A percentile compares a stretch with the other conserved stretches of the same genome.
These are phyloP conservation scores for Phrynocephalus versicolor DNA, from an alignment of 2,113 vertebrate species.

Conservation along the genomic window DNA sequence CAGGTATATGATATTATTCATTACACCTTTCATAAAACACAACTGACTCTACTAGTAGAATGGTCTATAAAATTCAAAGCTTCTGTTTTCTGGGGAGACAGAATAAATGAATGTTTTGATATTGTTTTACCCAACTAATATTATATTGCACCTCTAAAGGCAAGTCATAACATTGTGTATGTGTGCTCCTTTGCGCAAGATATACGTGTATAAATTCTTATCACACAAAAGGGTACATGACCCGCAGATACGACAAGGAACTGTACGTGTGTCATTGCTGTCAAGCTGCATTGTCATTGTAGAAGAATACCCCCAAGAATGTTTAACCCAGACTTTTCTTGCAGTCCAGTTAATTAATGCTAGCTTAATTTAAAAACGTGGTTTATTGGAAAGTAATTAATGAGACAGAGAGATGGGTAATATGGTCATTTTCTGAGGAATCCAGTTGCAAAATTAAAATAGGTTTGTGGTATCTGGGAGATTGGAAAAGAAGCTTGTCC, in stretches of 20 bases:
- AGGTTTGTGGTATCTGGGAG: background rate
- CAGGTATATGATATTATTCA: background rate
- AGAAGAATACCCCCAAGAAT: background rate
- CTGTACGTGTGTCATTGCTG: background rate
- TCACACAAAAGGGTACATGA: background rate
- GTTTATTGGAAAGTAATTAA: background rate
- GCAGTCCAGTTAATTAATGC: background rate
- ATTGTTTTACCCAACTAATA: background rate
- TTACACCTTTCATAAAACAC: background rate
- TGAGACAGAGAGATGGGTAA: background rate
- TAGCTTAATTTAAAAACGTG: background rate
- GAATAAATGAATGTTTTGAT: background rate
- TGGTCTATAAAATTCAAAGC: background rate
- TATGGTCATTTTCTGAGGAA: background rate
- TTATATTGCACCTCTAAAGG: background rate
- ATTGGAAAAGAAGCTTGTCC: background rate
- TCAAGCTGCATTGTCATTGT: background rate
- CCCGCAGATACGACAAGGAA: background rate
- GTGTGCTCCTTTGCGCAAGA: no score
- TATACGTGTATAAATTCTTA: background rate
- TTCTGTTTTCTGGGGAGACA: background rate
- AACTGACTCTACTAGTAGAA: background rate
- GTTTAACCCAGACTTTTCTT: background rate
- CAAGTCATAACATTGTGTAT: background rate
- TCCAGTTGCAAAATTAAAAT: background rate